Evolutionary conservation across 64 coral and sea anemone species (phyloP).

Genomic region (Acropora yongei): DNA sequence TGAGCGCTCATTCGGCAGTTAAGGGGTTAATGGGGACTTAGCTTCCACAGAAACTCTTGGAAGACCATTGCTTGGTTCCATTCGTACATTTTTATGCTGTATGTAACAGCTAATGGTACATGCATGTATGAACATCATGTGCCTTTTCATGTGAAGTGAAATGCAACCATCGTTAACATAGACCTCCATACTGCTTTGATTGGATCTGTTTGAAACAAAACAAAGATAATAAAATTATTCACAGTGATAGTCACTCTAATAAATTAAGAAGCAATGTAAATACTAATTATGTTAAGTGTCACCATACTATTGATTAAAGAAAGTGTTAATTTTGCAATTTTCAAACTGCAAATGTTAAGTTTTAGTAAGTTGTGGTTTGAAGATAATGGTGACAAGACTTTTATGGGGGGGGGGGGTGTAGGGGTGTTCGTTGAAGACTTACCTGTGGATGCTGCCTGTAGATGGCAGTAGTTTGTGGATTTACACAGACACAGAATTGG

Average conservation of each 20-base stretch:
- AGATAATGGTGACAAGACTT: not conserved
- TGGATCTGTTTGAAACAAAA: constrained; percentile 20
- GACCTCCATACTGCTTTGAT: constrained; percentile 16
- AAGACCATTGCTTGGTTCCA: constrained; percentile 22
- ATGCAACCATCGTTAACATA: not conserved
- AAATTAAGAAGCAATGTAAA: constrained; percentile 15
- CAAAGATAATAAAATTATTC: constrained; percentile 28
- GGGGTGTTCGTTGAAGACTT: not conserved
- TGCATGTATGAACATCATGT: constrained; percentile 26
- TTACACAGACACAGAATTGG: too few relatives aligned
- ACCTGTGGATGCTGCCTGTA: too few relatives aligned
- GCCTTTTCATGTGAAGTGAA: constrained; percentile 6
- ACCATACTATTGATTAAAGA: constrained; percentile 17
- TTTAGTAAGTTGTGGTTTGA: constrained; percentile 7
- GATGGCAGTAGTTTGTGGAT: too few relatives aligned
- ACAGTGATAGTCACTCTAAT: not conserved
- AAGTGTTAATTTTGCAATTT: constrained; percentile 12
- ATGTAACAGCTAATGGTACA: constrained; percentile 23
- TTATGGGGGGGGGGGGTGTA: constrained; percentile 12
- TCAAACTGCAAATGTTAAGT: constrained; percentile 5
- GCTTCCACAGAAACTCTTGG: constrained; percentile 14
- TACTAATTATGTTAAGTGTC: not conserved
- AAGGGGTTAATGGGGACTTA: not conserved
- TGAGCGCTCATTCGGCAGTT: too few relatives aligned
- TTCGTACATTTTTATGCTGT: constrained; percentile 14